These are phyloP conservation scores for Onychostruthus taczanowskii DNA, from an alignment of 2,113 vertebrate genomes.

Conservation along the genomic window DNA sequence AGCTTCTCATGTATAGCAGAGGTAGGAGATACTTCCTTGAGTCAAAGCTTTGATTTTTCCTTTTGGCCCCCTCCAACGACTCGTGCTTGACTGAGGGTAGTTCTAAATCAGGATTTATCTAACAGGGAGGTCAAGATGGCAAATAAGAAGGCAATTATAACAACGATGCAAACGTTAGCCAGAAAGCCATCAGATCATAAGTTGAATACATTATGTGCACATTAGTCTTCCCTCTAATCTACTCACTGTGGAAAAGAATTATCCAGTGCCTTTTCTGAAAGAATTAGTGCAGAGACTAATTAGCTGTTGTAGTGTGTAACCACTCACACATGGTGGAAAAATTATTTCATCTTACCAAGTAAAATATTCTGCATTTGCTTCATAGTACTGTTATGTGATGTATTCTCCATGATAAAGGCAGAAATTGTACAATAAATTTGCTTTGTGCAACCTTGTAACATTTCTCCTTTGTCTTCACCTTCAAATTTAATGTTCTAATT, in stretches of 20 bases:
- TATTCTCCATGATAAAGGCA: background rate
- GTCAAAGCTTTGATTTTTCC: background rate
- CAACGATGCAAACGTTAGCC: background rate
- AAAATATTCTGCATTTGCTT: background rate
- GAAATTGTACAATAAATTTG: background rate
- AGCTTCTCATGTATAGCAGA: background rate
- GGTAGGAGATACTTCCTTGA: fast-evolving
- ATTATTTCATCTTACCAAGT: background rate
- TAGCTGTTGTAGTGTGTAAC: background rate
- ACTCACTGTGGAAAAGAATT: background rate
- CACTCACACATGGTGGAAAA: background rate
- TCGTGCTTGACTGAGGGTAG: background rate
- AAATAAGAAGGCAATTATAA: background rate
- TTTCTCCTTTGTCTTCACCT: background rate
- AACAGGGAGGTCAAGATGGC: background rate
- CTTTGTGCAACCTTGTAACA: background rate
- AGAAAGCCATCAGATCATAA: background rate
- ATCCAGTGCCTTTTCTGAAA: background rate
- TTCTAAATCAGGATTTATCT: background rate
- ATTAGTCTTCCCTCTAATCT: background rate
- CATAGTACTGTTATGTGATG: background rate
- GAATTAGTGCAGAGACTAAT: background rate
- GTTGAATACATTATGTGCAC: background rate
- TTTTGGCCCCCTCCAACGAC: background rate
- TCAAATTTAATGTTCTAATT: background rate